Evolutionary conservation across 2,888 invertebrate genomes (phyloP).

Genomic region (Agrochola macilenta): DNA sequence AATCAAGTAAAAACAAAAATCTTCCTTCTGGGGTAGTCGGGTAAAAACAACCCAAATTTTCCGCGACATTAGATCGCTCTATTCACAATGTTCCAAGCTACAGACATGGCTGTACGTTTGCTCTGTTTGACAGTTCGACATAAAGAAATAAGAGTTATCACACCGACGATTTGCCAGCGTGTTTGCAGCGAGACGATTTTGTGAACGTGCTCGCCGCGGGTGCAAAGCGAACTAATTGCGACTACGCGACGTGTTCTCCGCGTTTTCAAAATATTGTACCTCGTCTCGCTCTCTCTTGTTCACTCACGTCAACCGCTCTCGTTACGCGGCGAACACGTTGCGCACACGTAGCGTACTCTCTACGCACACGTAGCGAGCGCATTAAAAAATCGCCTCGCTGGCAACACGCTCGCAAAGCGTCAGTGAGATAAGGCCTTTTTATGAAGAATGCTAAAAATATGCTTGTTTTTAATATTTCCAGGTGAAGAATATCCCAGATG

Average conservation of each 20-base stretch:
- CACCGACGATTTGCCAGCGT: background rate
- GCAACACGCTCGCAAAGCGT: background rate
- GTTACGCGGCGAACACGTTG: background rate
- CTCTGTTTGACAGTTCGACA: background rate
- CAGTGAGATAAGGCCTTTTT: background rate
- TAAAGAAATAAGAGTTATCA: background rate
- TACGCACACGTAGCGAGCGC: background rate
- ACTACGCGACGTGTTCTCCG: background rate
- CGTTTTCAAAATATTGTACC: background rate
- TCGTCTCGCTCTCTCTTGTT: background rate
- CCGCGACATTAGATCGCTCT: background rate
- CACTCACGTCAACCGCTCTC: background rate
- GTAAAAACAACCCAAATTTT: background rate
- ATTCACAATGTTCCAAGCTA: background rate
- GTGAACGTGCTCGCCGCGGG: background rate
- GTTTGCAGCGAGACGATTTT: background rate
- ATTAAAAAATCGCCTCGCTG: no score
- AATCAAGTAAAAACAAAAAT: background rate
- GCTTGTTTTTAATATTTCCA: constrained; percentile 68
- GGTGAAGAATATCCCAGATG: constrained; percentile 94
- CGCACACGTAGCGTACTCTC: background rate
- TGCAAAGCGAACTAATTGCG: background rate
- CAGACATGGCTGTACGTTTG: background rate
- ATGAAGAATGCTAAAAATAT: background rate
- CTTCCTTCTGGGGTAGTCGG: background rate